phyloP scores from a whole-genome alignment of 2,797 vertebrate genomes.

The Lemur catta region DNA sequence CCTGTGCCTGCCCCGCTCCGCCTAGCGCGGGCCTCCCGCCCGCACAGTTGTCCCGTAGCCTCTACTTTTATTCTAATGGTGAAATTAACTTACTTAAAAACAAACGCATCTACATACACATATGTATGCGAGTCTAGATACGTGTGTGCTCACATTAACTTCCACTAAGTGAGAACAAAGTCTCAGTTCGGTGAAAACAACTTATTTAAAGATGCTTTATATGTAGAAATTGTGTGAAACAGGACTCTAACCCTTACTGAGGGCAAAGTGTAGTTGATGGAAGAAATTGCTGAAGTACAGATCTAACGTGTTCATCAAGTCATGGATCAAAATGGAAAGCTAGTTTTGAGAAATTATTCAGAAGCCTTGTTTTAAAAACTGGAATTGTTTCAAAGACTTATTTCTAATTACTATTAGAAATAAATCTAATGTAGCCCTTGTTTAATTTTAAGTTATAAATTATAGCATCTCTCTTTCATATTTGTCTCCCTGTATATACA shows the following conservation, averaged over 20 bases:
- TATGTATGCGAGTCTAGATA: conserved; percentile 3
- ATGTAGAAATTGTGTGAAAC: conserved; percentile 28
- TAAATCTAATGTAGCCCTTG: too few relatives aligned
- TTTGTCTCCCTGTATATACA: background rate
- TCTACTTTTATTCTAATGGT: conserved; percentile 69
- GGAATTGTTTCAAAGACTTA: conserved; percentile 3
- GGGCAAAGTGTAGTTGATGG: background rate
- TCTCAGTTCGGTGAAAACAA: conserved; percentile 28
- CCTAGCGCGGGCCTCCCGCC: conserved; percentile 48
- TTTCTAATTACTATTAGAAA: too few relatives aligned
- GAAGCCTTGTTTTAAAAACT: conserved; percentile 45
- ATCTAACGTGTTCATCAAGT: background rate
- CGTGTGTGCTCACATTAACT: background rate
- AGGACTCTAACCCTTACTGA: background rate
- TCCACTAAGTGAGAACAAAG: background rate
- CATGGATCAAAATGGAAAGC: background rate
- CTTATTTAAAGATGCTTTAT: conserved; percentile 53
- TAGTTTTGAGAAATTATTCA: conserved; percentile 25
- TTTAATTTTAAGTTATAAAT: conserved; percentile 6
- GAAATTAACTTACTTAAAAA: conserved; percentile 56
- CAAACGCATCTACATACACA: background rate
- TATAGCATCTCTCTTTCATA: background rate
- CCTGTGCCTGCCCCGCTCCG: conserved; percentile 85
- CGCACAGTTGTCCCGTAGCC: conserved; percentile 51
- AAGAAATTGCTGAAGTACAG: background rate